Base-by-base conservation (phyloP, 2,888 invertebrate species). In the Oscheius sp. region DNA sequence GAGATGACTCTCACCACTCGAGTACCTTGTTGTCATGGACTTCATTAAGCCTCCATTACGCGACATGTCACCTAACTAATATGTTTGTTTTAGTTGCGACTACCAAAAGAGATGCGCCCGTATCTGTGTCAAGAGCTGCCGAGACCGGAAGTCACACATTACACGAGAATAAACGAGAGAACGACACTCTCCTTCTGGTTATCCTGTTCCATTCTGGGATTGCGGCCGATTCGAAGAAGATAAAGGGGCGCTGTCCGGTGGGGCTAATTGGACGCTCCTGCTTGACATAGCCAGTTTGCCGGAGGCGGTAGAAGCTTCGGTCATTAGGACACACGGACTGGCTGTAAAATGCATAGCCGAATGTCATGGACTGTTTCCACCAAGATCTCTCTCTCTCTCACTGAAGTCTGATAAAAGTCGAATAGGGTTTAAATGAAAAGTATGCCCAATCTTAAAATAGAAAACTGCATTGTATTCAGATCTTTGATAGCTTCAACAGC, bases 41-140 rank as follows among this genome's bases (percentile, higher is more conserved):
- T 37, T 60, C 58, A 60, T 65, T 50, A 65, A 32, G 48, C 65
- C 29, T 21, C 21, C 59, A 60, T 60, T 60, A 37, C 63, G 63
- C 21, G 42, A 47, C 47, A 62, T 63, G 29, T 29, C 63, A 63
- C 63, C 63, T 35, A 37, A 11, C 57, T 68, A 68, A 68, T 68
- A 68, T 68, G 68, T 68, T 68, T 68, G 68, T 68, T 53, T 68
- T 55, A 7, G 68, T 68, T 68, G 68, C 68, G 68, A 53, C 53
- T 37, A n/a, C 35, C 51, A 68, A 68, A 65, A 48, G 65, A 37
- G 53, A 37, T 35, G 68, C 48, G 63, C 47, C 63, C 35, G 55
- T 35, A 68, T 68, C 68, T 53, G 42, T 68, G 68, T 68, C 68
- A 68, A 68, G 68, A 35, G 68, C 55, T 33, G 35, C 29, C 2